A percentile compares a stretch with the other conserved stretches of the same genome.
Evolutionary conservation across 2,113 vertebrate genomes (phyloP).

Genomic region (Geococcyx californianus): DNA sequence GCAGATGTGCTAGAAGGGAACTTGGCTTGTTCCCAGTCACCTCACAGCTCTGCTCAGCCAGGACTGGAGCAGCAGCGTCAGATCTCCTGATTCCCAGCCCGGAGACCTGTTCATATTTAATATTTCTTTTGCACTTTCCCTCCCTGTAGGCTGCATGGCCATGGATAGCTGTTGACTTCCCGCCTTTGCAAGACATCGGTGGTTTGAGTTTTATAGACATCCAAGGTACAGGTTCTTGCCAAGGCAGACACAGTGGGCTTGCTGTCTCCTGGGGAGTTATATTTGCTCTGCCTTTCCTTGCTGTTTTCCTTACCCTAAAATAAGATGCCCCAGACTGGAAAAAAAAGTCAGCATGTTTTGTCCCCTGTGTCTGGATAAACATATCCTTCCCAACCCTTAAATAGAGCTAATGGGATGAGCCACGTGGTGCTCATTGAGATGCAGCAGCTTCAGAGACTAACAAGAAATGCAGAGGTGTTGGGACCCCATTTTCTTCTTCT

Average conservation of each 20-base stretch:
- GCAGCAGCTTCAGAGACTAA: neutral
- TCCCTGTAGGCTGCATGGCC: neutral
- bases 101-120: neutral
- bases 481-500: neutral
- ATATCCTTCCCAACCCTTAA: neutral
- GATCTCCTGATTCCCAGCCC: neutral
- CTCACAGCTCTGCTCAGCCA: neutral
- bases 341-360: neutral
- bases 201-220: neutral
- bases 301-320: constrained; percentile 49
- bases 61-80: neutral
- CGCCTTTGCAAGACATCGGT: accelerated
- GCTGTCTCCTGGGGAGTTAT: constrained; percentile 23
- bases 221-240: neutral
- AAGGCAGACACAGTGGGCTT: neutral
- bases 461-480: neutral
- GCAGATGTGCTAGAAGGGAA: neutral
- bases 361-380: constrained; percentile 37
- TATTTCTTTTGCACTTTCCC: neutral
- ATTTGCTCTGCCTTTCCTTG: constrained; percentile 23
- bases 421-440: neutral
- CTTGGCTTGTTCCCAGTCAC: neutral
- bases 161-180: neutral
- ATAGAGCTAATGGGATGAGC: constrained; percentile 10
- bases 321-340: neutral